These are phyloP conservation scores for Nomada ferruginata DNA, from an alignment of 2,888 invertebrate genomes.

Conservation along the genomic window DNA sequence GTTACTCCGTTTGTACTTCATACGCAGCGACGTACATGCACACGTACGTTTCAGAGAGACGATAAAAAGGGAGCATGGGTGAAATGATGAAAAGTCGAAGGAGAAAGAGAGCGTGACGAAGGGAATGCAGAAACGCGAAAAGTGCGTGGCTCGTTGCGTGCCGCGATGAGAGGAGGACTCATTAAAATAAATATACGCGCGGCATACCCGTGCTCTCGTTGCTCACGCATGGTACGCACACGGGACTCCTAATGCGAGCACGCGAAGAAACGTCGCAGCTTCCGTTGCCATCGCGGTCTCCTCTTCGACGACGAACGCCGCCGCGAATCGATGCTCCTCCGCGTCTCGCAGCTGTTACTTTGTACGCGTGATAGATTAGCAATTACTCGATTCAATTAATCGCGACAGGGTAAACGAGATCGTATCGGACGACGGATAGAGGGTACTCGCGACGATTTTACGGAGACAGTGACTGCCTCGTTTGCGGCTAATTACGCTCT, in stretches of 20 bases:
- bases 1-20: constrained; percentile 37
- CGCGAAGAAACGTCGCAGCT: constrained; percentile 40
- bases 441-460: constrained; percentile 39
- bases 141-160: constrained; percentile 72
- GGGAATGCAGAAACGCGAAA: constrained; percentile 67
- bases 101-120: constrained; percentile 58
- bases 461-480: constrained; percentile 44
- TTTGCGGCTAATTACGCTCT: constrained; percentile 51
- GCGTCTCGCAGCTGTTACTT: constrained; percentile 11
- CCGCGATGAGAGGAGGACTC: constrained; percentile 73
- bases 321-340: background rate
- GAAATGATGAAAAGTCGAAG: constrained; percentile 49
- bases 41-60: constrained; percentile 36
- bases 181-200: constrained; percentile 80
- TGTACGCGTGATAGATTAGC: constrained; percentile 45
- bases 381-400: constrained; percentile 50
- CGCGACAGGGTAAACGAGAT: constrained; percentile 38
- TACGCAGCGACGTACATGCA: constrained; percentile 10
- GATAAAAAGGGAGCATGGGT: constrained; percentile 46
- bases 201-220: constrained; percentile 59
- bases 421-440: constrained; percentile 19
- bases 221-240: constrained; percentile 53
- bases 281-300: background rate
- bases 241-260: constrained; percentile 51
- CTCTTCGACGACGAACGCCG: background rate